A percentile compares a stretch with the other conserved stretches of the same genome.
These are phyloP conservation scores for Hippocampus kuda DNA, from an alignment of 2,797 vertebrate genomes.

Conservation along the genomic window DNA sequence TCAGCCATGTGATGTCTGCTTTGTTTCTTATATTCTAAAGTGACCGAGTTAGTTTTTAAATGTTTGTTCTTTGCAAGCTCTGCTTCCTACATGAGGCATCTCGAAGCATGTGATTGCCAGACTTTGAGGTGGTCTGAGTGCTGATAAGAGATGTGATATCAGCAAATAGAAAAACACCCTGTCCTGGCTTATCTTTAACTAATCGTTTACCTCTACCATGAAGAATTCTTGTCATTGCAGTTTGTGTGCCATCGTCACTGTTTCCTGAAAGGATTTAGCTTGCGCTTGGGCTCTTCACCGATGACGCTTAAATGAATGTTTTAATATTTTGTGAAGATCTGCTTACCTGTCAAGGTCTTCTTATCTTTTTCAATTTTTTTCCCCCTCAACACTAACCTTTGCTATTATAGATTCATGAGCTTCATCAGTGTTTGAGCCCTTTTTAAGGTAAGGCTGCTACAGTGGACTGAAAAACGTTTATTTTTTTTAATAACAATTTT, in stretches of 20 bases:
- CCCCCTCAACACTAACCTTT: not conserved
- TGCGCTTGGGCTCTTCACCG: conserved; percentile 7
- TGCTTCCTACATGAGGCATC: not conserved
- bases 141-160: conserved; percentile 28
- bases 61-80: not conserved
- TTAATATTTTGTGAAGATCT: conserved; percentile 12
- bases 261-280: conserved; percentile 5
- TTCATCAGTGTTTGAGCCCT: conserved; percentile 9
- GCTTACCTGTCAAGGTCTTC: conserved; percentile 6
- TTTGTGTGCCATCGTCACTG: conserved; percentile 5
- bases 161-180: conserved; percentile 16
- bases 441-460: conserved; percentile 11
- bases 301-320: conserved; percentile 12
- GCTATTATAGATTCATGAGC: not conserved
- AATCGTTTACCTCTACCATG: conserved; percentile 12
- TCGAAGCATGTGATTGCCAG: not conserved
- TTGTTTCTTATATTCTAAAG: not conserved
- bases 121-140: conserved; percentile 9
- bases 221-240: conserved; percentile 8
- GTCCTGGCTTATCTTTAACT: conserved; percentile 21
- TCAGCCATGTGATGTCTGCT: not conserved
- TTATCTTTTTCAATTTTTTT: conserved; percentile 4
- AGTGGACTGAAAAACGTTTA: not conserved
- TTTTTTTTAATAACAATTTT: not conserved
- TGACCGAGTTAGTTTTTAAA: not conserved